phyloP scores from a whole-genome alignment of 2,113 vertebrate species.

The Suricata suricatta region DNA sequence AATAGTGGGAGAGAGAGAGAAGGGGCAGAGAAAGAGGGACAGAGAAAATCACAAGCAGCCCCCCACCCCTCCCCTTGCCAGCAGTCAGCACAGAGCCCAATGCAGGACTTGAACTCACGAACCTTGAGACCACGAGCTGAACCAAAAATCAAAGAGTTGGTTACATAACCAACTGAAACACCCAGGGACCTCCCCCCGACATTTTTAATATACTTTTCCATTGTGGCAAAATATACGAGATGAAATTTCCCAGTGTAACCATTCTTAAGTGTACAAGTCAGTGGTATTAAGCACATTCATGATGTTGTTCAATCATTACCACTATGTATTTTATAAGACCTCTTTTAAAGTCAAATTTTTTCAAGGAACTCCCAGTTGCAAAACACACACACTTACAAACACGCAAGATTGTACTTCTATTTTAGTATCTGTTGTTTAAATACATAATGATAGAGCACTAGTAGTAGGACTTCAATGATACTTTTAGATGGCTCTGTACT shows the following conservation, averaged over 20 bases:
- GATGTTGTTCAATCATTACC: not conserved
- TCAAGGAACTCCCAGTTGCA: not conserved
- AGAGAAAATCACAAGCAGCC: no score
- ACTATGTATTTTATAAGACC: not conserved
- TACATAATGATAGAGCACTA: not conserved
- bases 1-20: no score
- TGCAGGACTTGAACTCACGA: no score
- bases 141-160: no score
- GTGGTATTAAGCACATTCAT: not conserved
- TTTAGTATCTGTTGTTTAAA: slow-evolving; percentile 16
- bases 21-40: no score
- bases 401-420: not conserved
- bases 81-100: no score
- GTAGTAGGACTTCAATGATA: not conserved
- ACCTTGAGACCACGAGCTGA: no score
- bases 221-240: not conserved
- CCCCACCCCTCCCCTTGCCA: no score
- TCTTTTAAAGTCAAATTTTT: not conserved
- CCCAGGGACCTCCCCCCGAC: no score
- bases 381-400: not conserved
- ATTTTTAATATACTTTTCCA: not conserved
- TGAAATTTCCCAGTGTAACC: not conserved
- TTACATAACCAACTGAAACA: no score
- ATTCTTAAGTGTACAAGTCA: not conserved
- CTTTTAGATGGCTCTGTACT: not conserved